These are phyloP conservation scores for Mormyrus proboscirostris DNA, from an alignment of 2,797 vertebrate species.

Conservation along the genomic window DNA sequence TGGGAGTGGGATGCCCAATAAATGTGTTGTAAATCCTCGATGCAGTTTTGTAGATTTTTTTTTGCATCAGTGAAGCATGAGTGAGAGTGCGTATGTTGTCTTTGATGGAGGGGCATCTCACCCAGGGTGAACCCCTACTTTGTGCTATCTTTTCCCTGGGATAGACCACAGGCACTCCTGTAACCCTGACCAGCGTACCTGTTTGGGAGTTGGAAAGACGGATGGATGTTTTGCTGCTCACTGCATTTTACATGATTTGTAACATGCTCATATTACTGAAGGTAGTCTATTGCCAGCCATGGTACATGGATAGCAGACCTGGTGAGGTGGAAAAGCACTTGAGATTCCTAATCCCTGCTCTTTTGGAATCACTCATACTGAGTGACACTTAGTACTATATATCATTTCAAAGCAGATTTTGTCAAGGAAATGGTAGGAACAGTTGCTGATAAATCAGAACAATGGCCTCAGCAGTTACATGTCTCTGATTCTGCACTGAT, in stretches of 20 bases:
- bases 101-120: neutral
- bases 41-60: neutral
- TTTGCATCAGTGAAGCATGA: neutral
- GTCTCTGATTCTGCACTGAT: neutral
- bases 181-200: neutral
- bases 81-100: neutral
- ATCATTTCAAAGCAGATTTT: neutral
- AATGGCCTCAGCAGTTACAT: neutral
- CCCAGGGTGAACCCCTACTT: neutral
- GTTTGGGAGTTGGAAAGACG: neutral
- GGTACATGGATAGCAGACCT: conserved; percentile 2
- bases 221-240: neutral
- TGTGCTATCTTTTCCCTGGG: neutral
- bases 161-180: neutral
- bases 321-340: neutral
- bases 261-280: neutral
- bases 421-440: neutral
- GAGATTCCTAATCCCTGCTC: neutral
- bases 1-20: neutral
- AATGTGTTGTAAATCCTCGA: neutral
- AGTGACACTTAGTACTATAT: neutral
- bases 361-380: neutral
- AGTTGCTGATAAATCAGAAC: neutral
- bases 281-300: neutral
- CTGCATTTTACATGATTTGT: neutral